Evolutionary conservation across 2,113 vertebrate species (phyloP).

Genomic region (Triplophysa siluroides): DNA sequence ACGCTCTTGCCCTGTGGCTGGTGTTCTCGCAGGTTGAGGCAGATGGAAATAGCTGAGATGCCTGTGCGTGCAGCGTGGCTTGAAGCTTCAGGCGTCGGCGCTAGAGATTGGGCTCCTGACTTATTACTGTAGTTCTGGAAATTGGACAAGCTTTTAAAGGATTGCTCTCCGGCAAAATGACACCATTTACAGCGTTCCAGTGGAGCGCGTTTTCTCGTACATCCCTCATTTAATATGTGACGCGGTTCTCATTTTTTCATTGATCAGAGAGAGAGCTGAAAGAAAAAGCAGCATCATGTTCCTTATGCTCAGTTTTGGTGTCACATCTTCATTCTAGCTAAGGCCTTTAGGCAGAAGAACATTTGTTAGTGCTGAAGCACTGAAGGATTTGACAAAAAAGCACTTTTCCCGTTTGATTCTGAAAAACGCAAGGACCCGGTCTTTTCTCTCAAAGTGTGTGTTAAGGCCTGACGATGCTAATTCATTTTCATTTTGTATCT

Average conservation of each 20-base stretch:
- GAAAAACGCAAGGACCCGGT: background rate
- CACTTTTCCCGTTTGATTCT: background rate
- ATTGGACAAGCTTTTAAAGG: conserved; percentile 44
- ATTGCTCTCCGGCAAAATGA: conserved; percentile 50
- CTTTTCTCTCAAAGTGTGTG: background rate
- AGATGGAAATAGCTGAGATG: conserved; percentile 53
- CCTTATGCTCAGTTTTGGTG: background rate
- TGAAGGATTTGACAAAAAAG: too few relatives aligned
- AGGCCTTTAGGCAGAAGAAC: background rate
- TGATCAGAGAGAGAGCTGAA: conserved; percentile 21
- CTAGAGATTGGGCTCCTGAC: conserved; percentile 31
- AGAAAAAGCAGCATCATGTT: conserved; percentile 11
- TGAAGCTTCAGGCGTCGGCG: conserved; percentile 41
- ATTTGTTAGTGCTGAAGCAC: background rate
- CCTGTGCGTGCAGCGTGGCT: conserved; percentile 35
- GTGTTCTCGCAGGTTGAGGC: conserved; percentile 39
- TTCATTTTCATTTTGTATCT: conserved; percentile 29
- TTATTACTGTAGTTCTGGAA: conserved; percentile 48
- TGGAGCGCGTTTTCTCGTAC: conserved; percentile 1
- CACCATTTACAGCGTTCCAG: conserved; percentile 25
- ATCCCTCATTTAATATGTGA: conserved; percentile 26
- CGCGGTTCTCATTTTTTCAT: conserved; percentile 5
- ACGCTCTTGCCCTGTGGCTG: conserved; percentile 25
- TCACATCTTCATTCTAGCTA: background rate
- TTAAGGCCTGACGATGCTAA: conserved; percentile 24